These are phyloP conservation scores for Siniperca scherzeri DNA, from an alignment of 2,797 vertebrate genomes.

Conservation along the genomic window DNA sequence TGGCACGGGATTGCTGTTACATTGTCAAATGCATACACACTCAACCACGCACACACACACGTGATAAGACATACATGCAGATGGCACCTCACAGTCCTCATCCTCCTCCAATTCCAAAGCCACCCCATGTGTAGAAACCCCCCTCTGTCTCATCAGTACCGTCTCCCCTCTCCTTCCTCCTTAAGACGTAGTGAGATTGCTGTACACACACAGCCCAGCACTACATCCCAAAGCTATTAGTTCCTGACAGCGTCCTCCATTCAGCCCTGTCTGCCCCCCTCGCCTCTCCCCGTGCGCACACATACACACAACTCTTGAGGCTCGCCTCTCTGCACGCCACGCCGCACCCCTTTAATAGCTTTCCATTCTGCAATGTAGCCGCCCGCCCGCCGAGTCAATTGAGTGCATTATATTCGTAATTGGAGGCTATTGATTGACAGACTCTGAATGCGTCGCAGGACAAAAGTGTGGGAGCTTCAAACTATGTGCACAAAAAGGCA, in stretches of 20 bases:
- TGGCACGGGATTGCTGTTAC: slow-evolving; percentile 10
- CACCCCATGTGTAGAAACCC: slow-evolving; percentile 26
- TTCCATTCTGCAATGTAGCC: slow-evolving; percentile 78
- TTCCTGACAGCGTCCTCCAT: slow-evolving; percentile 80
- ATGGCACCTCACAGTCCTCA: slow-evolving; percentile 18
- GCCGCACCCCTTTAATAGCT: slow-evolving; percentile 82
- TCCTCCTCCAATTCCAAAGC: slow-evolving; percentile 22
- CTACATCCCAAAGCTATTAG: slow-evolving; percentile 84
- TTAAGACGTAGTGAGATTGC: slow-evolving; percentile 75
- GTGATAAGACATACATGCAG: slow-evolving; percentile 27
- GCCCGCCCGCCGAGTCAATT: slow-evolving; percentile 77
- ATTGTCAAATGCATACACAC: not conserved
- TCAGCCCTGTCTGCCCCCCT: slow-evolving; percentile 66
- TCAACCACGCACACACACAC: slow-evolving; percentile 14
- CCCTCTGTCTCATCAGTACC: slow-evolving; percentile 46
- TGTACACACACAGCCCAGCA: slow-evolving; percentile 74
- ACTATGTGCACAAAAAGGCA: slow-evolving; percentile 53
- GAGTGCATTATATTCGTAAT: slow-evolving; percentile 85
- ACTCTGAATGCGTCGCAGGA: slow-evolving; percentile 66
- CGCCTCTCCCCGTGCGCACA: not conserved
- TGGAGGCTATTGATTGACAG: slow-evolving; percentile 85
- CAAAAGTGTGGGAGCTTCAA: slow-evolving; percentile 67
- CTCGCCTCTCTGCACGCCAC: slow-evolving; percentile 67
- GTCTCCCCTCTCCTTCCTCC: slow-evolving; percentile 26
- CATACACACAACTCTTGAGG: slow-evolving; percentile 62